These are phyloP conservation scores for Galerucella pusilla DNA, from an alignment of 2,888 invertebrate genomes.

Conservation along the genomic window DNA sequence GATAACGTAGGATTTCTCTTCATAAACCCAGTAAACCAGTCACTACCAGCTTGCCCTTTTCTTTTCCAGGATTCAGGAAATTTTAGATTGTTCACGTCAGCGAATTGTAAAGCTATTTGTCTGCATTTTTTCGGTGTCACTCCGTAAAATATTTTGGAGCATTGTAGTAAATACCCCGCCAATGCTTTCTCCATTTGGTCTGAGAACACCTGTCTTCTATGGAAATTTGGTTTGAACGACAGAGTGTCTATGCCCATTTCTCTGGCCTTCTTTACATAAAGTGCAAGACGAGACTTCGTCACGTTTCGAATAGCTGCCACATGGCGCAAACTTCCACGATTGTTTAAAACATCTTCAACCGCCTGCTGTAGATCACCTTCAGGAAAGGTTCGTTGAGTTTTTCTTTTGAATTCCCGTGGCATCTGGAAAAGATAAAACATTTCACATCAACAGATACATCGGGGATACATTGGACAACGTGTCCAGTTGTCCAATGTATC, in stretches of 20 bases:
- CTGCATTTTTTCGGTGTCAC: slow-evolving; percentile 14
- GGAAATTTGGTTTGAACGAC: slow-evolving; percentile 15
- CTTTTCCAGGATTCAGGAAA: slow-evolving; percentile 1
- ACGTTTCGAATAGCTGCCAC: too few species aligned
- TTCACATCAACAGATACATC: too few species aligned
- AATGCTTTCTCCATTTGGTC: slow-evolving; percentile 26
- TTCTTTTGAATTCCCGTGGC: too few species aligned
- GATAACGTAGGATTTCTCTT: slow-evolving; percentile 24
- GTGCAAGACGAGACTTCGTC: slow-evolving; percentile 1
- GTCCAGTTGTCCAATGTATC: too few species aligned
- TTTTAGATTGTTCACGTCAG: slow-evolving; percentile 16
- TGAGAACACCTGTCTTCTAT: slow-evolving; percentile 23
- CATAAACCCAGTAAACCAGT: slow-evolving; percentile 35
- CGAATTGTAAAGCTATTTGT: slow-evolving; percentile 17
- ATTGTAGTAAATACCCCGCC: slow-evolving; percentile 16
- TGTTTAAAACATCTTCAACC: too few species aligned
- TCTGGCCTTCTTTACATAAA: slow-evolving; percentile 3
- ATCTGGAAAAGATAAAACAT: too few species aligned
- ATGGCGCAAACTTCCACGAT: too few species aligned
- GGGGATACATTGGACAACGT: too few species aligned
- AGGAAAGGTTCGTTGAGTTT: too few species aligned
- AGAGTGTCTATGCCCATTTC: slow-evolving; percentile 8
- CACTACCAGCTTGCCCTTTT: slow-evolving; percentile 14
- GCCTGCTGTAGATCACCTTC: too few species aligned
- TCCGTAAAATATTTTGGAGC: slow-evolving; percentile 25